phyloP scores from a whole-genome alignment of 2,113 vertebrate genomes.

The Oncorhynchus nerka region DNA sequence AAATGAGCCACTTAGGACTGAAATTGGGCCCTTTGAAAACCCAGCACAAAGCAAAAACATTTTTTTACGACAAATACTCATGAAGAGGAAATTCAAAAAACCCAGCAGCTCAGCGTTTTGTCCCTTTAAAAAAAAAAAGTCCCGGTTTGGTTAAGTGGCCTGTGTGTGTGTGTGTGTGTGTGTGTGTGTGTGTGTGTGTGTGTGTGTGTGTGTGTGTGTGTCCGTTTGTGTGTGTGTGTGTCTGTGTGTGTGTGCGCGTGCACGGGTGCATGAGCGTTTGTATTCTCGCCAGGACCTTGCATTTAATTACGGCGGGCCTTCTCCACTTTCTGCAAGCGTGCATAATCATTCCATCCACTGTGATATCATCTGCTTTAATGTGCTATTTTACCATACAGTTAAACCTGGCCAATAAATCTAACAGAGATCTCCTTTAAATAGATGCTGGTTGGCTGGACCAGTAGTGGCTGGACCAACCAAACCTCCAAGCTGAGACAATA shows the following conservation, averaged over 20 bases:
- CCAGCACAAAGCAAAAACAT: slow-evolving; percentile 23
- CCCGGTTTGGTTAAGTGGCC: slow-evolving; percentile 62
- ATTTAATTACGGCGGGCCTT: slow-evolving; percentile 73
- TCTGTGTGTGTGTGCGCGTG: too few relatives aligned
- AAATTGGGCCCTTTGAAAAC: slow-evolving; percentile 29
- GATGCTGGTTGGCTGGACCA: slow-evolving; percentile 68
- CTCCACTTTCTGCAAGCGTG: slow-evolving; percentile 58
- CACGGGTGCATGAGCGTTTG: too few relatives aligned
- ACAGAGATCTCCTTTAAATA: slow-evolving; percentile 64
- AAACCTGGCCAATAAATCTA: slow-evolving; percentile 77
- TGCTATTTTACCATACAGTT: slow-evolving; percentile 78
- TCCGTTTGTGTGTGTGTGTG: too few relatives aligned
- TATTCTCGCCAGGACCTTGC: slow-evolving; percentile 54
- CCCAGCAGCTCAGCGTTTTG: slow-evolving; percentile 49
- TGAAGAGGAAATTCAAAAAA: slow-evolving; percentile 19
- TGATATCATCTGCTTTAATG: slow-evolving; percentile 82
- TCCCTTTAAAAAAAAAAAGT: slow-evolving; percentile 29
- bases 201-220: slow-evolving; percentile 25
- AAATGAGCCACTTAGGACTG: slow-evolving; percentile 34
- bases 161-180: too few relatives aligned
- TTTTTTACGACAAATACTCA: slow-evolving; percentile 29
- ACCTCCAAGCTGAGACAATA: slow-evolving; percentile 52
- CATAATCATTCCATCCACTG: slow-evolving; percentile 74
- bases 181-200: slow-evolving; percentile 13
- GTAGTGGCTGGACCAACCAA: slow-evolving; percentile 41